phyloP scores from a whole-genome alignment of 2,888 invertebrate species.

The Epiblema foenella region DNA sequence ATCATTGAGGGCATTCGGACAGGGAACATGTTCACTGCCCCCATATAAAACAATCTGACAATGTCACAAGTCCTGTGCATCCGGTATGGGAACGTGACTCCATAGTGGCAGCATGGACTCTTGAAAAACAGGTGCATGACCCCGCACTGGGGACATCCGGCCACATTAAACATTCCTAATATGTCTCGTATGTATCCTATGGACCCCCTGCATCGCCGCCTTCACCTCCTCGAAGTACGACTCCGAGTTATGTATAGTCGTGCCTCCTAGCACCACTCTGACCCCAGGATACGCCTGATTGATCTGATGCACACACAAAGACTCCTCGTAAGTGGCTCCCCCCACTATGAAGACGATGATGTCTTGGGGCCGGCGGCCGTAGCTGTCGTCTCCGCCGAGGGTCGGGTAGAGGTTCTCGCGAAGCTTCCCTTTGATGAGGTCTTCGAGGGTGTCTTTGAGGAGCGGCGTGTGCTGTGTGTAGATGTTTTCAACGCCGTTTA shows the following conservation, averaged over 20 bases:
- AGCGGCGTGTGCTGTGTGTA: slow-evolving; percentile 99
- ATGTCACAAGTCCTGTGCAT: too few relatives aligned
- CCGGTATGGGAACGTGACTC: too few relatives aligned
- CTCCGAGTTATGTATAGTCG: slow-evolving; percentile 94
- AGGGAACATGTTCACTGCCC: too few relatives aligned
- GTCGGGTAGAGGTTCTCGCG: slow-evolving; percentile 94
- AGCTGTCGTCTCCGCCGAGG: slow-evolving; percentile 86
- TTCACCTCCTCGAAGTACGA: slow-evolving; percentile 92
- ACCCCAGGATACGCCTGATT: slow-evolving; percentile 88
- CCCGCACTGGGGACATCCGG: too few relatives aligned
- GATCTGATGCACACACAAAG: slow-evolving; percentile 92
- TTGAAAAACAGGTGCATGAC: too few relatives aligned
- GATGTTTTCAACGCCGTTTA: slow-evolving; percentile 99
- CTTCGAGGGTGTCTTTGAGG: slow-evolving; percentile 94
- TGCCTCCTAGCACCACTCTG: slow-evolving; percentile 95
- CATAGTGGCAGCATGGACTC: too few relatives aligned
- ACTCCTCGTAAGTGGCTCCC: slow-evolving; percentile 98
- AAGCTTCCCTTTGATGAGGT: slow-evolving; percentile 95
- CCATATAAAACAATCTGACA: too few relatives aligned
- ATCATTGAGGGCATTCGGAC: too few relatives aligned
- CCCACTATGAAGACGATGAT: slow-evolving; percentile 98
- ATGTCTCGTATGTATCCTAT: slow-evolving; percentile 86
- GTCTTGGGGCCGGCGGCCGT: slow-evolving; percentile 91
- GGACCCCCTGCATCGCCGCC: slow-evolving; percentile 87
- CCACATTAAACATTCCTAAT: slow-evolving; percentile 69